phyloP scores from a whole-genome alignment of 1,140 invertebrate species.

The Archivesica marissinica region DNA sequence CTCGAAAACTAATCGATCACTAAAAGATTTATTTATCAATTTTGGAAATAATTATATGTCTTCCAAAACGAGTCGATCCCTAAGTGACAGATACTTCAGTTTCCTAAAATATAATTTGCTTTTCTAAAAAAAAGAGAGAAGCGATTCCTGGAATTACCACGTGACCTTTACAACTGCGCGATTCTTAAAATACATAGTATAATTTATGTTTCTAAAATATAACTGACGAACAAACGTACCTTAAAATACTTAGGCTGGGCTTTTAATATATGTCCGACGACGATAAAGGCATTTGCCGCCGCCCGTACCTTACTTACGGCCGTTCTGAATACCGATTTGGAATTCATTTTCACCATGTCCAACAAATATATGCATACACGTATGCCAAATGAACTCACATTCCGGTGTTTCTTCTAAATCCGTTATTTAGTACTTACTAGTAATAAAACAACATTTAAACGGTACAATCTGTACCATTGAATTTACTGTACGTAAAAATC shows the following conservation, averaged over 20 bases:
- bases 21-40: not conserved
- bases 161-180: no score
- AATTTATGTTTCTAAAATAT: no score
- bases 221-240: not conserved
- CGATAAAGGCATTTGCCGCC: not conserved
- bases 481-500: not conserved
- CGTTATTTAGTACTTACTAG: not conserved
- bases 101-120: no score
- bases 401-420: not conserved
- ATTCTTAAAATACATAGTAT: no score
- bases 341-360: not conserved
- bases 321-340: not conserved
- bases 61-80: no score
- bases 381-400: not conserved
- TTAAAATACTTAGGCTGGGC: conserved; percentile 1
- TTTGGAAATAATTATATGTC: no score
- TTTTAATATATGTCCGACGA: not conserved
- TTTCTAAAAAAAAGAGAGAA: no score
- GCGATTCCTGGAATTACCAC: no score
- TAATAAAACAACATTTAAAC: not conserved
- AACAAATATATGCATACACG: not conserved
- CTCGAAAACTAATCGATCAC: not conserved
- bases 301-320: not conserved
- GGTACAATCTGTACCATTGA: not conserved
- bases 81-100: no score